Percentiles rank a stretch among this genome's conserved stretches.
phyloP scores from a whole-genome alignment of 2,113 vertebrate species.

The Ahaetulla prasina region DNA sequence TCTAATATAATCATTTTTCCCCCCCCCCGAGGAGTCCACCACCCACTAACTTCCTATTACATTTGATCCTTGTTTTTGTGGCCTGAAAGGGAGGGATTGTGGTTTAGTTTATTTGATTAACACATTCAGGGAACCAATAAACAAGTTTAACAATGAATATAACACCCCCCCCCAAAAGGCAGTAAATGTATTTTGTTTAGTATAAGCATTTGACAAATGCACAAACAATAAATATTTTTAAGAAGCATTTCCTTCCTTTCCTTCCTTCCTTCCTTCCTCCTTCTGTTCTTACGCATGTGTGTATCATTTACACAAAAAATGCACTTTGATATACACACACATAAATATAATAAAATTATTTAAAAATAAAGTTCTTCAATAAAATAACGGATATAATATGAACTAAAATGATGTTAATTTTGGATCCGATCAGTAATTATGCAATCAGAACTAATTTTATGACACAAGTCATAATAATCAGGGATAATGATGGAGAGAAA shows the following conservation, averaged over 20 bases:
- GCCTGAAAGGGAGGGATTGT: neutral
- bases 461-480: neutral
- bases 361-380: neutral
- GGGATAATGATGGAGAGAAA: neutral
- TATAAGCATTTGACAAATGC: neutral
- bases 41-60: neutral
- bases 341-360: neutral
- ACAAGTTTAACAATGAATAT: neutral
- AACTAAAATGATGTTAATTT: neutral
- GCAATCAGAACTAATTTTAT: neutral
- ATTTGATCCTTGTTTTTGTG: neutral
- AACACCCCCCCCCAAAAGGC: neutral
- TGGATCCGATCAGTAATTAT: neutral
- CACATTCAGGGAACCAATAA: neutral
- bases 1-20: neutral
- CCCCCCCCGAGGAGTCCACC: neutral
- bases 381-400: neutral
- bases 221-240: neutral
- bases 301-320: neutral
- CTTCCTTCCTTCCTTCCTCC: too few relatives aligned
- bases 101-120: neutral
- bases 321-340: neutral
- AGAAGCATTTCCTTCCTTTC: neutral
- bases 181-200: neutral
- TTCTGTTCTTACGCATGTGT: neutral